Conservation (phyloP, 2,113 vertebrate species). For the Mormyrus iriodes region DNA sequence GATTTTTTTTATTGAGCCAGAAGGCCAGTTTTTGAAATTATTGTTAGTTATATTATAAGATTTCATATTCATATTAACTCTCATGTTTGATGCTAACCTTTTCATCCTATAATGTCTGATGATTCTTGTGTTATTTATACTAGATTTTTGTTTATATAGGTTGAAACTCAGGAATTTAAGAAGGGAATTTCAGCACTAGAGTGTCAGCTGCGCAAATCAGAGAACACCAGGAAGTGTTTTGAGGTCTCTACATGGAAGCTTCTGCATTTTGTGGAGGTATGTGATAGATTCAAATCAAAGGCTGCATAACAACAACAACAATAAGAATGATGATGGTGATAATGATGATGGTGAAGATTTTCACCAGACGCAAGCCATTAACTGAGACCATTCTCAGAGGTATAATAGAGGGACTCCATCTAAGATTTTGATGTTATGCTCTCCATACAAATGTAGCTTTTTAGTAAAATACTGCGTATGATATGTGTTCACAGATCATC, state of each 20-base stretch:
- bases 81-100: not conserved
- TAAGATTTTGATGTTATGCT: not conserved
- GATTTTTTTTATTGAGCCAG: not conserved
- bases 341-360: not conserved
- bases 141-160: slow-evolving; percentile 51
- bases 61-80: not conserved
- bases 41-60: not conserved
- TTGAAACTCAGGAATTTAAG: slow-evolving; percentile 73
- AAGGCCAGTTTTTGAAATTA: not conserved
- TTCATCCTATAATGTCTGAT: not conserved
- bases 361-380: not conserved
- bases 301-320: not conserved
- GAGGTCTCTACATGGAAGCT: slow-evolving; percentile 80
- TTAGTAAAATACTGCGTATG: not conserved
- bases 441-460: not conserved
- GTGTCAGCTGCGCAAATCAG: slow-evolving; percentile 83
- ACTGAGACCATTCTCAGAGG: not conserved
- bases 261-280: slow-evolving; percentile 86
- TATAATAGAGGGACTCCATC: not conserved
- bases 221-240: slow-evolving; percentile 71
- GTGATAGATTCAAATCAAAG: not conserved
- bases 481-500: slow-evolving; percentile 61
- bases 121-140: not conserved
- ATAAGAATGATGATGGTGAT: not conserved
- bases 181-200: slow-evolving; percentile 80